phyloP scores from a whole-genome alignment of 2,888 invertebrate species.

The Rhagonycha fulva region DNA sequence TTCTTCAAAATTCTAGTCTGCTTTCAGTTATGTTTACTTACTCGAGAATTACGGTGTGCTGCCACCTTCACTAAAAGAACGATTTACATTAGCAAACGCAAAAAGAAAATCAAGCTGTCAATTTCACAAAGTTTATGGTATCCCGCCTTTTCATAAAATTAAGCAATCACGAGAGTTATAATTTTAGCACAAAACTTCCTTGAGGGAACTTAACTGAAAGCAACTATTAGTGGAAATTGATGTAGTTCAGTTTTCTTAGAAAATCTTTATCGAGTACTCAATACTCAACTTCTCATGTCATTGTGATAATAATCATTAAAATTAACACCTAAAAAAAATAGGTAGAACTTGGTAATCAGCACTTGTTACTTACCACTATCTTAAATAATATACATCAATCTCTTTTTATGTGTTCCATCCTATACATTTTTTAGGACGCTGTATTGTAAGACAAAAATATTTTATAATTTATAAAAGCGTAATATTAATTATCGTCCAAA shows the following conservation, averaged over 20 bases:
- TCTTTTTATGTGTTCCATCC: neutral
- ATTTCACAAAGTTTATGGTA: too few relatives aligned
- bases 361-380: conserved; percentile 6
- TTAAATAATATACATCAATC: neutral
- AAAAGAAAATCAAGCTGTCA: too few relatives aligned
- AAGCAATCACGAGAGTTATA: too few relatives aligned
- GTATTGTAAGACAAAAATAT: conserved; percentile 2
- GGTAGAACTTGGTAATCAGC: neutral
- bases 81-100: too few relatives aligned
- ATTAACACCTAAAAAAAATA: neutral
- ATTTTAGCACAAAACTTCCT: too few relatives aligned
- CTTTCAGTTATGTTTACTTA: too few relatives aligned
- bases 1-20: neutral
- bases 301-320: neutral
- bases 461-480: conserved; percentile 8
- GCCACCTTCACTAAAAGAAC: too few relatives aligned
- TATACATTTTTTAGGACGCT: neutral
- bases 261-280: neutral
- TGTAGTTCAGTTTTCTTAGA: neutral
- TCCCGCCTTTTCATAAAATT: too few relatives aligned
- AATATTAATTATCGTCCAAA: conserved; percentile 37
- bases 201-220: too few relatives aligned
- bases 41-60: too few relatives aligned
- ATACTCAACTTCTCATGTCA: neutral
- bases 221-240: neutral